Evolutionary conservation across 2,113 vertebrate species (phyloP).

Genomic region (Hydrochoerus hydrochaeris): DNA sequence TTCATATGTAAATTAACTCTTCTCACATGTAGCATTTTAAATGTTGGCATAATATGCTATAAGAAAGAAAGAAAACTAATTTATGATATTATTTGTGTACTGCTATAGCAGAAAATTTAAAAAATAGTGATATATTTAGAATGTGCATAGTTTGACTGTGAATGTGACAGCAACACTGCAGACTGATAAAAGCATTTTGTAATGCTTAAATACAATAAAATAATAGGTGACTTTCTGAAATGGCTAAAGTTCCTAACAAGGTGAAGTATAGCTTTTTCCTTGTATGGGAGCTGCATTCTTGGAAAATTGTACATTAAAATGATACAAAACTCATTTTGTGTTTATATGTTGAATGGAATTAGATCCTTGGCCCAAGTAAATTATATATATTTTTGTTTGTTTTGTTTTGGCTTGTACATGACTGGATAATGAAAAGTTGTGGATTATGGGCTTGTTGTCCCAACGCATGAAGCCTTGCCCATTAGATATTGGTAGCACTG

Average conservation of each 20-base stretch:
- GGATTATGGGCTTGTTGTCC: background rate
- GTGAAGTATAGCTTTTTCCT: background rate
- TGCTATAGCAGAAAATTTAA: background rate
- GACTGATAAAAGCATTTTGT: background rate
- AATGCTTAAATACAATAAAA: conserved; percentile 29
- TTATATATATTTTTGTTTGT: background rate
- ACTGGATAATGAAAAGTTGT: background rate
- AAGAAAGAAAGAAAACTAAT: conserved; percentile 29
- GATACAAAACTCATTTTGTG: background rate
- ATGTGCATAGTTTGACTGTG: background rate
- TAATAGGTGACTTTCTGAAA: conserved; percentile 55
- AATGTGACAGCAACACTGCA: background rate
- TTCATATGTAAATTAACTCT: conserved; percentile 20
- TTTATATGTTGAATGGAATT: conserved; percentile 54
- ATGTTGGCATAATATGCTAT: background rate
- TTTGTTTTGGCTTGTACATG: background rate
- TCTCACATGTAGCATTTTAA: conserved; percentile 32
- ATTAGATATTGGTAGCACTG: background rate
- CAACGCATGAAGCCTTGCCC: background rate
- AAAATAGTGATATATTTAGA: background rate
- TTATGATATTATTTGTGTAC: background rate
- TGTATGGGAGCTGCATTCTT: conserved; percentile 12
- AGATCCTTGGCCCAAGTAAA: background rate
- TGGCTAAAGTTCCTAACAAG: conserved; percentile 4
- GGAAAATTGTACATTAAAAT: conserved; percentile 31